Evolutionary conservation across 2,888 invertebrate species (phyloP).

Genomic region (Mythimna albipuncta): DNA sequence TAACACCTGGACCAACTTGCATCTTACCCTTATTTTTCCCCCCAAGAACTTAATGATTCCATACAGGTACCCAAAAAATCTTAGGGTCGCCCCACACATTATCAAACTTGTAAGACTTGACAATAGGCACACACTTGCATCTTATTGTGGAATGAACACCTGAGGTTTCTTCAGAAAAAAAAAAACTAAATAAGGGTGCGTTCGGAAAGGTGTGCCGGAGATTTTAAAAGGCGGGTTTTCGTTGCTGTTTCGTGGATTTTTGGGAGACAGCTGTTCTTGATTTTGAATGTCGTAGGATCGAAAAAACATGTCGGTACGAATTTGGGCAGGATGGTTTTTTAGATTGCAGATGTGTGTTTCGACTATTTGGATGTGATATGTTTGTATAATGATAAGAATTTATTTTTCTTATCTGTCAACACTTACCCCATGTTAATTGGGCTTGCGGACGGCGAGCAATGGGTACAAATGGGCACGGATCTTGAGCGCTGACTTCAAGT

Average conservation of each 20-base stretch:
- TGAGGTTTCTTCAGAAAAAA: constrained; percentile 22
- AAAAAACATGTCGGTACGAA: not conserved
- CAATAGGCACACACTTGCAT: constrained; percentile 50
- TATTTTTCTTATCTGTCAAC: no score
- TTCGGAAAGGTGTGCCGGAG: constrained; percentile 31
- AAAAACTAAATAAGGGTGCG: constrained; percentile 24
- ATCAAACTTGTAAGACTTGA: constrained; percentile 8
- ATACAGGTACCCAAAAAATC: constrained; percentile 26
- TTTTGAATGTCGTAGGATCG: not conserved
- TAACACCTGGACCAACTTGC: constrained; percentile 29
- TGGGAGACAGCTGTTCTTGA: constrained; percentile 27
- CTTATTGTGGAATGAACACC: constrained; percentile 32
- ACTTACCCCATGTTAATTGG: no score
- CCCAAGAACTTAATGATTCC: not conserved
- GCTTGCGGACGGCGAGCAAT: no score
- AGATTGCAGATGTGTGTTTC: not conserved
- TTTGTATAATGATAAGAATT: no score
- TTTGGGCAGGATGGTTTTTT: not conserved
- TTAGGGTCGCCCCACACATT: constrained; percentile 18
- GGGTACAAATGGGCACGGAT: no score
- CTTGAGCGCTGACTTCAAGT: no score
- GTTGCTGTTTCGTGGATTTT: constrained; percentile 6
- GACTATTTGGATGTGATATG: no score
- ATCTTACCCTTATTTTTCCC: not conserved
- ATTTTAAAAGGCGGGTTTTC: constrained; percentile 8